Evolutionary conservation across 2,113 vertebrate genomes (phyloP), one percentile per base, ranked within the genome.

Genomic region (Cranoglanis bouderius): DNA sequence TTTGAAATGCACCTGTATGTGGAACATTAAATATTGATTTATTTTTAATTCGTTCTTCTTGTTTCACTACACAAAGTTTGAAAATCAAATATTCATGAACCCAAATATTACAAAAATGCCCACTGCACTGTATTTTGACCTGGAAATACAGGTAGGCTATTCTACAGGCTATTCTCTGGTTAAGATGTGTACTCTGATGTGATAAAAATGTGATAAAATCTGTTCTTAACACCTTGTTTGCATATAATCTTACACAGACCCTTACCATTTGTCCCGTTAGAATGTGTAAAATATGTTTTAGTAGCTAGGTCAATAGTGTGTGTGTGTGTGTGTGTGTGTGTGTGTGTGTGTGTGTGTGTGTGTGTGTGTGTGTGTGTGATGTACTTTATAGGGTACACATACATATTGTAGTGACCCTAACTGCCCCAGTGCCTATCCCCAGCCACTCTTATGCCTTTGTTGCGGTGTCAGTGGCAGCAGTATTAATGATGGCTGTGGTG

Each of bases 401-500:
- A 57, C 8, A 38, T 40, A 59, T 40, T 82, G 4, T 55, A 82
- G 26, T 19, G 38, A 84, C 14, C 6, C 57, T 63, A n/a, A 63
- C 55, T 16, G 38, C 57, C 13, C 82, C 13, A 16, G 35, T 3
- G 3, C 57, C 38, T 29, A 16, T 84, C 82, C 35, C 59, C 57
- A 84, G 59, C 82, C 82, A 46, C 35, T n/a, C 24, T 26, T 82
- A 83, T 59, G 21, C 18, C 4, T 59, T 26, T 59, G 51, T 26
- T 59, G 51, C 3, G 9, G 16, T 82, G 53, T 40, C 81, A 59
- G 32, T 63, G 82, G 24, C 57, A 9, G 70, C 85, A 80, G 59
- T 78, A 87, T 90, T 87, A 90, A 70, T 77, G 87, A 70, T 63
- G 19, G 35, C 85, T 82, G 75, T 84, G 78, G 55, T 87, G 24